Conservation (phyloP, 2,888 invertebrate species). For the Ochropleura leucogaster region DNA sequence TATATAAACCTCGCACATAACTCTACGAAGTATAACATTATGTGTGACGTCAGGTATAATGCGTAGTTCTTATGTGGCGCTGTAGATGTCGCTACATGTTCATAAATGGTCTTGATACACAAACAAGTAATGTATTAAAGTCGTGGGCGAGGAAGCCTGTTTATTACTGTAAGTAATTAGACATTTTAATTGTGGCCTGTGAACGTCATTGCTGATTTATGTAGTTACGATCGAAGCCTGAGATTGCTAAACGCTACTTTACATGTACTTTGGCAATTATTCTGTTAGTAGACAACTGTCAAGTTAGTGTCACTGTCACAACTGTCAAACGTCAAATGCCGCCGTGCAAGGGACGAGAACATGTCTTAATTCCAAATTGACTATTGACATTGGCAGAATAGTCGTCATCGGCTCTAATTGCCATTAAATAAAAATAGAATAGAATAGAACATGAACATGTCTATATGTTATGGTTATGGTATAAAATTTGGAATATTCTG, state of each 20-base stretch:
- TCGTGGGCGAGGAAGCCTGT: constrained; percentile 9
- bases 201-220: constrained; percentile 16
- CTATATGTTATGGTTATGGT: too few relatives aligned
- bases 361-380: too few relatives aligned
- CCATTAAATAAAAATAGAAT: too few relatives aligned
- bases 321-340: too few relatives aligned
- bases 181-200: constrained; percentile 16
- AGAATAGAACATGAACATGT: too few relatives aligned
- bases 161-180: constrained; percentile 20
- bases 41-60: neutral
- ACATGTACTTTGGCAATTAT: neutral
- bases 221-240: neutral
- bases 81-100: neutral
- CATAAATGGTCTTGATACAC: neutral
- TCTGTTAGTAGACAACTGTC: too few relatives aligned
- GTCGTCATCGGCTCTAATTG: too few relatives aligned
- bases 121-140: constrained; percentile 14
- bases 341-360: too few relatives aligned
- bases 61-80: neutral
- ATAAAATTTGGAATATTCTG: neutral
- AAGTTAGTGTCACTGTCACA: neutral
- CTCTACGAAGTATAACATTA: neutral
- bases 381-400: too few relatives aligned
- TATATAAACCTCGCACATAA: too few relatives aligned
- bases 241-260: neutral